Percentiles rank a stretch among this genome's conserved stretches.
These are phyloP conservation scores for Meloidogyne chitwoodi DNA, from an alignment of 1,140 invertebrate genomes.

Conservation along the genomic window DNA sequence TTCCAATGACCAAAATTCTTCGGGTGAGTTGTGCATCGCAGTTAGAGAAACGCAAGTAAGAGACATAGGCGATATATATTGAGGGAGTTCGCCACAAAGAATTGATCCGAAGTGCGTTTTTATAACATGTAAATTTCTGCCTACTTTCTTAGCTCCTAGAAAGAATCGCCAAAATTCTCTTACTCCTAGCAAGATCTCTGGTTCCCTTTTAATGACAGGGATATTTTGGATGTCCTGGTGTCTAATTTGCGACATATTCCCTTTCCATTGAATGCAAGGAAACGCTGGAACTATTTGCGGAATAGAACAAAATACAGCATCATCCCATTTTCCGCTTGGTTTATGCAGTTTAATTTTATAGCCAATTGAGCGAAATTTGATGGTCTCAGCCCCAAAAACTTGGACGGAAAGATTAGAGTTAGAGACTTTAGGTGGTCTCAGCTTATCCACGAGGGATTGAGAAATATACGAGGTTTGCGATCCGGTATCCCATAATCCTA, in stretches of 20 bases:
- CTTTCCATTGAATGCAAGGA: too few relatives aligned
- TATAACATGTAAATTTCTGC: not conserved
- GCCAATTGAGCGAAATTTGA: too few relatives aligned
- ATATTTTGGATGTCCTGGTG: too few relatives aligned
- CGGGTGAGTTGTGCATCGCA: not conserved
- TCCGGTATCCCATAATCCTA: not conserved
- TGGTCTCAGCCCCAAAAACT: too few relatives aligned
- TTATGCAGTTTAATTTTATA: too few relatives aligned
- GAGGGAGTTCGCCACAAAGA: not conserved
- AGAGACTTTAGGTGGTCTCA: not conserved
- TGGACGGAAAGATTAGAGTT: too few relatives aligned
- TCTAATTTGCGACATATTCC: too few relatives aligned
- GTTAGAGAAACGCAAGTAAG: not conserved
- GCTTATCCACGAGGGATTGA: not conserved
- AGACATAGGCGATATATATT: too few relatives aligned
- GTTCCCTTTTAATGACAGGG: not conserved
- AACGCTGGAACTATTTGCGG: too few relatives aligned
- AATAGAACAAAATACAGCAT: too few relatives aligned
- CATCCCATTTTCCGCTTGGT: too few relatives aligned
- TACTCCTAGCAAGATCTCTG: not conserved
- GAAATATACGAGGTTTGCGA: constrained; percentile 1
- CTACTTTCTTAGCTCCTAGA: not conserved
- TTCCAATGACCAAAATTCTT: not conserved
- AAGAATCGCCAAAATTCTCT: constrained; percentile 1
- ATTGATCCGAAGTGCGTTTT: not conserved